These are phyloP conservation scores for Polymixis flavicincta DNA, from an alignment of 2,888 invertebrate species.

Conservation along the genomic window DNA sequence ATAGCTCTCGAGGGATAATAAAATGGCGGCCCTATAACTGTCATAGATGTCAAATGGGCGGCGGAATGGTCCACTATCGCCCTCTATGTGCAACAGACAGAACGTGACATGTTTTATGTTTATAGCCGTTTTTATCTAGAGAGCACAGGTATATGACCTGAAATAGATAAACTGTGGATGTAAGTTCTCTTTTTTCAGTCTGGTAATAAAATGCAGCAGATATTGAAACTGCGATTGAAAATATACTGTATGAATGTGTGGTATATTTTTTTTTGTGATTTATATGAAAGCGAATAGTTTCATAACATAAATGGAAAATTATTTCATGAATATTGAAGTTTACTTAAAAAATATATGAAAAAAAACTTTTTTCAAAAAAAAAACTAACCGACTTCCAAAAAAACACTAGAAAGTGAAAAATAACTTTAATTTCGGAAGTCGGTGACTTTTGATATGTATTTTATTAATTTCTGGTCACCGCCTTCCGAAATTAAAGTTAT, in stretches of 20 bases:
- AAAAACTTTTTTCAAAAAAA: too few species aligned
- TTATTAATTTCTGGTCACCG: too few species aligned
- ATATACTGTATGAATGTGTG: background rate
- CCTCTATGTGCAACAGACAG: conserved; percentile 64
- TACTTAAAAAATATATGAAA: background rate
- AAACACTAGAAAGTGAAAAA: too few species aligned
- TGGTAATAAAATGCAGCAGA: conserved; percentile 21
- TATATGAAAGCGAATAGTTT: conserved; percentile 6
- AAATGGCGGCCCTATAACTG: conserved; percentile 66
- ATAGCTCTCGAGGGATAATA: conserved; percentile 66
- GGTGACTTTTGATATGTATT: too few species aligned
- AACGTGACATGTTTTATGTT: conserved; percentile 63
- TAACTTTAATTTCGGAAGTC: too few species aligned
- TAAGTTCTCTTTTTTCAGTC: conserved; percentile 28
- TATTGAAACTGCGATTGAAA: conserved; percentile 20
- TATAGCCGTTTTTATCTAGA: conserved; percentile 63
- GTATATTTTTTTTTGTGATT: background rate
- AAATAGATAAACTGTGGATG: conserved; percentile 31
- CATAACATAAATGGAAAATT: background rate
- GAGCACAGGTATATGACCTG: conserved; percentile 60
- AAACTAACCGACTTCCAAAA: too few species aligned
- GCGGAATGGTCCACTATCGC: conserved; percentile 63
- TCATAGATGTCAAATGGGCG: conserved; percentile 67
- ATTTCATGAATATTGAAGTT: background rate
- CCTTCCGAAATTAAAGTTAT: too few species aligned